Evolutionary conservation across 2,888 invertebrate species (phyloP), one percentile per base, ranked within the genome.

Genomic region (Ditula angustiorana): DNA sequence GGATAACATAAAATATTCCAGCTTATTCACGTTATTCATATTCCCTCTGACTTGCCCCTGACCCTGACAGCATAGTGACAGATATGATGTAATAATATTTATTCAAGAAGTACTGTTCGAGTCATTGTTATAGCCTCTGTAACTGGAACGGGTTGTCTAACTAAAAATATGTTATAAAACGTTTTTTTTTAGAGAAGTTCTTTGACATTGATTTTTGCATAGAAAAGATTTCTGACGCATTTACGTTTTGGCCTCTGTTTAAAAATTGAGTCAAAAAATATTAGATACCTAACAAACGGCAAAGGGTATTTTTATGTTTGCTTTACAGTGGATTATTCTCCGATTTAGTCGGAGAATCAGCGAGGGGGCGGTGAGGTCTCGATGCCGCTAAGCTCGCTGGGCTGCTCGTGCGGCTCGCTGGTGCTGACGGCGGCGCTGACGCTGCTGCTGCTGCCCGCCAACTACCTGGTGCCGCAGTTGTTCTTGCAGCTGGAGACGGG

Each of bases 401-500:
- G 83, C 66, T 89, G 86, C 72, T 74, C 80, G 37, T 81, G 78
- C 73, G 83, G 88, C 69, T 69, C 87, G 70, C 74, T 81, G 75
- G 78, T 80, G 70, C 80, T 73, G 55, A 70, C 85, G 56, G 83
- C 84, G 64, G 69, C 83, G 69, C 70, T 84, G 69, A 78, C 85
- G 33, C 71, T 90, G 68, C 72, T 89, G 63, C 73, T 88, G 70
- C 68, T 90, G 67, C 85, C 92, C 37, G 81, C 79, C 64, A 86
- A 86, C 67, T 89, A 88, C 7, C 58, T 71, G 46, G 50, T 71
- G 67, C 88, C 86, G 5, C 83, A 87, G 37, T 67, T 81, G 33
- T 33, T 75, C 77, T 53, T 66, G 71, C n/a, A 69, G 69, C 1
- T 57, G 61, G 76, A 75, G 24, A 67, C 75, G 5, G 66, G 61